A percentile compares a stretch with the other conserved stretches of the same genome.
These are phyloP conservation scores for Drosophila watanabei DNA, from an alignment of 1,140 invertebrate species.

Conservation along the genomic window DNA sequence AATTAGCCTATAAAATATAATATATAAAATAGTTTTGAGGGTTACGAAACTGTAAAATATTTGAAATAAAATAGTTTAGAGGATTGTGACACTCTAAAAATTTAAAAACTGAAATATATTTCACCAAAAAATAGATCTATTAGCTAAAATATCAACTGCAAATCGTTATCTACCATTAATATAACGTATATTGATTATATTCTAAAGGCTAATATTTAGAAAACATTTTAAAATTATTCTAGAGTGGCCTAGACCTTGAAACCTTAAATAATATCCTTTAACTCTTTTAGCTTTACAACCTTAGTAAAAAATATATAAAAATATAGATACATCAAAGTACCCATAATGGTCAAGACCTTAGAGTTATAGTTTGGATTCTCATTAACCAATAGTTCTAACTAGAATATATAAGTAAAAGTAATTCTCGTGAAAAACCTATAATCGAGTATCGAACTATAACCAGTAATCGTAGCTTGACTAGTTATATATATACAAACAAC, in stretches of 20 bases:
- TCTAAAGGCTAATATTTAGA: not conserved
- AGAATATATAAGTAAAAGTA: conserved; percentile 21
- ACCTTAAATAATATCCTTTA: not conserved
- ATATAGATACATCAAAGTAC: conserved; percentile 9
- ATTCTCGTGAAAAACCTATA: conserved; percentile 12
- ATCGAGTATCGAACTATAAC: conserved; percentile 5
- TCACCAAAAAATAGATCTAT: not conserved
- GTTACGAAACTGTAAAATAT: too few species aligned
- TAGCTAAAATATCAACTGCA: not conserved
- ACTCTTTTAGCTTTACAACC: not conserved
- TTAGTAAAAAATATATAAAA: not conserved
- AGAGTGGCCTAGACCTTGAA: too few species aligned
- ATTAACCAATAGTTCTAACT: conserved; percentile 4
- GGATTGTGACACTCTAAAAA: not conserved
- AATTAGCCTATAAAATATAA: not conserved
- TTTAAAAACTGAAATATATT: not conserved
- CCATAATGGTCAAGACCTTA: conserved; percentile 25
- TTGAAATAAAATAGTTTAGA: not conserved
- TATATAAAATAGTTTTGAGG: too few species aligned
- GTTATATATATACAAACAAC: conserved; percentile 6
- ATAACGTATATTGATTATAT: not conserved
- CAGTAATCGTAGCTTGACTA: conserved; percentile 42
- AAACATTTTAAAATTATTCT: too few species aligned
- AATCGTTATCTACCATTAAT: not conserved
- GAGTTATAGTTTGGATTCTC: conserved; percentile 1